These are phyloP conservation scores for Tigriopus japonicus DNA, from an alignment of 1,140 invertebrate species.

Conservation along the genomic window DNA sequence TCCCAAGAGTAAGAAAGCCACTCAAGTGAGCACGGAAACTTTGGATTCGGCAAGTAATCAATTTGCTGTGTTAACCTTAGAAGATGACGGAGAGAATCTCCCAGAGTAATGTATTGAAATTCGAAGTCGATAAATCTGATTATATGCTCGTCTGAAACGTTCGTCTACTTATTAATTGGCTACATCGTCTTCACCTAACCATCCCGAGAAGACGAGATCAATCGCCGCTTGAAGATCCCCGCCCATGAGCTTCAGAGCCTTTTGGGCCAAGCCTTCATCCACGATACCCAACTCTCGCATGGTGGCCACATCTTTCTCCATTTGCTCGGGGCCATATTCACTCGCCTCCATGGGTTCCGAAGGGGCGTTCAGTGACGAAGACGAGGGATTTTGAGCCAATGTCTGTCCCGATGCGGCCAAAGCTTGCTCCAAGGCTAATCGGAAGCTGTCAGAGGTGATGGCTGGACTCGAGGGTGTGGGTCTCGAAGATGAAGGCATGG, in stretches of 20 bases:
- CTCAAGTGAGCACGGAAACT: too few species aligned
- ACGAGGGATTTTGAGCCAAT: too few species aligned
- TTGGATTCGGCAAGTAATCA: too few species aligned
- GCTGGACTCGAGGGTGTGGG: too few species aligned
- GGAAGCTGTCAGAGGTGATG: too few species aligned
- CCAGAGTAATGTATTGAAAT: too few species aligned
- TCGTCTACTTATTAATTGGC: conserved; percentile 4
- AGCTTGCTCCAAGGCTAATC: neutral
- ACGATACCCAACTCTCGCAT: conserved; percentile 31
- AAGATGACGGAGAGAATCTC: too few species aligned
- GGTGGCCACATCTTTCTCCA: conserved; percentile 21
- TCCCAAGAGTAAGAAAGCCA: too few species aligned
- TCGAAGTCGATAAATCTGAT: too few species aligned
- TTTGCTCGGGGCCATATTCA: too few species aligned
- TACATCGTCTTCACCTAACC: conserved; percentile 18
- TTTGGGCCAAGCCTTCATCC: conserved; percentile 27
- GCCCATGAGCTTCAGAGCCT: conserved; percentile 27
- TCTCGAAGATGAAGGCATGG: too few species aligned
- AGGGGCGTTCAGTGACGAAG: neutral
- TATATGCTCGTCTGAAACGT: neutral
- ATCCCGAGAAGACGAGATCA: conserved; percentile 27
- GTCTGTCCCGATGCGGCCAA: neutral
- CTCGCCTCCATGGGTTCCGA: conserved; percentile 5
- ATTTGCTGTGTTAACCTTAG: too few species aligned
- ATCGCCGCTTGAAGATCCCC: conserved; percentile 30